These are phyloP conservation scores for Elymnias hypermnestra DNA, from an alignment of 1,140 invertebrate genomes.

Conservation along the genomic window DNA sequence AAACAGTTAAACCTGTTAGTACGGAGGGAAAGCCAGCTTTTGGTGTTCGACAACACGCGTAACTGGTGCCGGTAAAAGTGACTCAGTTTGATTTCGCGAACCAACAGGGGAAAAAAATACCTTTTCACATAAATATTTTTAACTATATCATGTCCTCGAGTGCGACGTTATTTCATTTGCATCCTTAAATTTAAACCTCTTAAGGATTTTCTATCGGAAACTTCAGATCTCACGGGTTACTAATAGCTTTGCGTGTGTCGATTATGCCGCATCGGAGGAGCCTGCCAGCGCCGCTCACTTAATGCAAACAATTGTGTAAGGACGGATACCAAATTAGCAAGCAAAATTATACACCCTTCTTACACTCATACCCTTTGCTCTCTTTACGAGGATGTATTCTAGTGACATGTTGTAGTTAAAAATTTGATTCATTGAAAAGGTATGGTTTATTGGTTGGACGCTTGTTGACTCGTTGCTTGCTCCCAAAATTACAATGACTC, in stretches of 20 bases:
- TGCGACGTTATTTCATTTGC: slow-evolving; percentile 69
- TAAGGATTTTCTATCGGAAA: slow-evolving; percentile 12
- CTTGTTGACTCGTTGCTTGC: slow-evolving; percentile 59
- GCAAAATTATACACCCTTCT: slow-evolving; percentile 42
- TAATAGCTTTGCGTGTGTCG: slow-evolving; percentile 4
- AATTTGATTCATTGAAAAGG: slow-evolving; percentile 63
- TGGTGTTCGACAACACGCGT: slow-evolving; percentile 58
- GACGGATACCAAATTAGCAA: slow-evolving; percentile 70
- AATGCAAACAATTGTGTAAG: slow-evolving; percentile 77
- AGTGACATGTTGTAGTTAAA: slow-evolving; percentile 72
- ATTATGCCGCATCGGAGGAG: slow-evolving; percentile 19
- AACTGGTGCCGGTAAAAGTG: slow-evolving; percentile 59
- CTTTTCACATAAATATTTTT: slow-evolving; percentile 77
- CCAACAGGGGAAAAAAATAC: slow-evolving; percentile 74
- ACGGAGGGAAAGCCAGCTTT: slow-evolving; percentile 66
- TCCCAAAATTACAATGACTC: slow-evolving; percentile 38
- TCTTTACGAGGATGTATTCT: slow-evolving; percentile 39
- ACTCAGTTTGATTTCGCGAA: slow-evolving; percentile 57
- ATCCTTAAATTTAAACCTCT: slow-evolving; percentile 55
- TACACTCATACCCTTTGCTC: slow-evolving; percentile 16
- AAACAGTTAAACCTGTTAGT: slow-evolving; percentile 50
- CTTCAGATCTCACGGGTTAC: slow-evolving; percentile 5
- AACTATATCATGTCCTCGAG: slow-evolving; percentile 77
- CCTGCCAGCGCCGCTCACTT: slow-evolving; percentile 19
- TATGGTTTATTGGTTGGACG: slow-evolving; percentile 69